Evolutionary conservation across 2,113 vertebrate genomes (phyloP), one percentile per base, ranked within the genome.

Genomic region (Pluvialis apricaria): DNA sequence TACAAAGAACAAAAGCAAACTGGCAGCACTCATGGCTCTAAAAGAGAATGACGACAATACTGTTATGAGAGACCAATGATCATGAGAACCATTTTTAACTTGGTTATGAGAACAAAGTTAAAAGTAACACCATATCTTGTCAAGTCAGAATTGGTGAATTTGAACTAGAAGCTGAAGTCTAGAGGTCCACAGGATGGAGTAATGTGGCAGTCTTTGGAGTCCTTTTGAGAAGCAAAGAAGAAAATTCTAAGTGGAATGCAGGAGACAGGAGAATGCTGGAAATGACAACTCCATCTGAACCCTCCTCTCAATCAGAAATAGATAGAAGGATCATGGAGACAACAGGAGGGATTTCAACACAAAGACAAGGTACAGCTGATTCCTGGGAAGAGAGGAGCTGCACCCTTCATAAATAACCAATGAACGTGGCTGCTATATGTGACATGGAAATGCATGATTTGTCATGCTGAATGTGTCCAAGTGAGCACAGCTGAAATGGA

Each of bases 371-470:
- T 22, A 10, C 36, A 75, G n/a, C 14, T 54, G 40, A 58, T 32
- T 93, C 61, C 57, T 60, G n/a, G 44, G 49, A 64, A n/a, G 42
- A 22, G 25, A 51, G 57, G 38, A 88, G 16, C 12, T 58, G 15
- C 3, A 38, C 5, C 10, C 19, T 16, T 72, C 18, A 14, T 40
- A 24, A 61, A 38, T 47, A 52, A 25, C 12, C 44, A 55, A 4
- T 6, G 6, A 49, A 8, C 15, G 29, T 0, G 0, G n/a, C 25
- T 70, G 42, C 22, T 79, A 2, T 1, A 12, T 17, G 9, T 18
- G 36, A 4, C 24, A n/a, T 2, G 3, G 45, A 45, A 29, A 16
- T 21, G 47, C 14, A 51, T 1, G 0, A 10, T 42, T 40, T 54
- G 20, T 75, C 8, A 22, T 34, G 11, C 17, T 72, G 19, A 58